A percentile compares a stretch with the other conserved stretches of the same genome.
Evolutionary conservation across 2,797 vertebrate genomes (phyloP).

Genomic region (Mormyrus proboscirostris): DNA sequence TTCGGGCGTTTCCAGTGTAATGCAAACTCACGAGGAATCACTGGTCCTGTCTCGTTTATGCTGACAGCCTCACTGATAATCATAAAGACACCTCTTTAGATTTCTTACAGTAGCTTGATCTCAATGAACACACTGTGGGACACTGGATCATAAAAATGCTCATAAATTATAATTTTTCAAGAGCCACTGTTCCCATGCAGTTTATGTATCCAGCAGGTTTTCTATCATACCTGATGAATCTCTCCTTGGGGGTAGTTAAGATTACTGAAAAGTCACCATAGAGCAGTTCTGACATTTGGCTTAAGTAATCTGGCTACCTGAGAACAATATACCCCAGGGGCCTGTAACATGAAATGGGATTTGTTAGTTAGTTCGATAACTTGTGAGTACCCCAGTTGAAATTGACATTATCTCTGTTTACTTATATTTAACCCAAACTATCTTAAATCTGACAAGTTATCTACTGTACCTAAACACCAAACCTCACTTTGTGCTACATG

Average conservation of each 20-base stretch:
- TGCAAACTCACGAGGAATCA: neutral
- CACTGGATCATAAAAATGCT: neutral
- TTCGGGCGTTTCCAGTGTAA: neutral
- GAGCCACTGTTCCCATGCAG: neutral
- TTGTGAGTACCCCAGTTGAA: neutral
- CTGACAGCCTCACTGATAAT: neutral
- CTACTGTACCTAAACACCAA: neutral
- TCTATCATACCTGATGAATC: neutral
- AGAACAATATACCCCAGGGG: neutral
- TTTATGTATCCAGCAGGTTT: neutral
- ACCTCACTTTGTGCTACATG: neutral
- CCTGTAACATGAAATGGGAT: neutral
- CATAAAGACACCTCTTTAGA: neutral
- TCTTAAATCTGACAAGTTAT: neutral
- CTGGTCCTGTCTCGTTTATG: neutral
- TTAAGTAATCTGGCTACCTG: neutral
- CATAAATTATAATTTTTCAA: neutral
- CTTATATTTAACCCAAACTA: neutral
- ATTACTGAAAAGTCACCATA: neutral
- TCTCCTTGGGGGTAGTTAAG: neutral
- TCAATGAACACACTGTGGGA: neutral
- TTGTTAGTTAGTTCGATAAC: neutral
- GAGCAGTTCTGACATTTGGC: neutral
- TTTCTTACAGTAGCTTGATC: neutral
- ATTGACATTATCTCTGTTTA: neutral